These are phyloP conservation scores for Zenarchopterus dispar DNA, from an alignment of 2,797 vertebrate genomes.

Conservation along the genomic window DNA sequence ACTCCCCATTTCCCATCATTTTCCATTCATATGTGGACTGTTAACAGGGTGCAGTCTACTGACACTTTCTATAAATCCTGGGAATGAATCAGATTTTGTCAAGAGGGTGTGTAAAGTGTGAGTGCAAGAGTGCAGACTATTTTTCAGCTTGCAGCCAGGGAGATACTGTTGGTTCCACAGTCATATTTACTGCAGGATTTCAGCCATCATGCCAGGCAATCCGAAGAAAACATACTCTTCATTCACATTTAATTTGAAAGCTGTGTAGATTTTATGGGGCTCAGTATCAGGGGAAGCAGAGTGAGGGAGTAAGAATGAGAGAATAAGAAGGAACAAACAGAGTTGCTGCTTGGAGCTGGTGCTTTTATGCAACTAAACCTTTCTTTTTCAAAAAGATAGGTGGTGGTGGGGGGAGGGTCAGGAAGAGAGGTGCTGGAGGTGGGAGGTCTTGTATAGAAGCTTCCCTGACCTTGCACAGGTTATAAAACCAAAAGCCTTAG, in stretches of 20 bases:
- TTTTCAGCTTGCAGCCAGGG: slow-evolving; percentile 59
- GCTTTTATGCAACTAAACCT: slow-evolving; percentile 76
- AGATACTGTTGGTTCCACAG: slow-evolving; percentile 73
- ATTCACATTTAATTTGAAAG: slow-evolving; percentile 81
- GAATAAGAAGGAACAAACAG: slow-evolving; percentile 66
- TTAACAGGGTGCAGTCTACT: slow-evolving; percentile 23
- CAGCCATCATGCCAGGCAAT: slow-evolving; percentile 70
- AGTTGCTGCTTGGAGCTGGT: slow-evolving; percentile 60
- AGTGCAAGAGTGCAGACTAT: slow-evolving; percentile 56
- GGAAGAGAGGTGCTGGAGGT: slow-evolving; percentile 39
- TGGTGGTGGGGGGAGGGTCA: slow-evolving; percentile 59
- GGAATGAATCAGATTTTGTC: slow-evolving; percentile 58
- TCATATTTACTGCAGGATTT: slow-evolving; percentile 72
- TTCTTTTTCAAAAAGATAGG: slow-evolving; percentile 46
- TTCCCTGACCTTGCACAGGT: slow-evolving; percentile 45
- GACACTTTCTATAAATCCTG: slow-evolving; percentile 46
- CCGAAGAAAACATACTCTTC: slow-evolving; percentile 75
- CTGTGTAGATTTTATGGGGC: slow-evolving; percentile 76
- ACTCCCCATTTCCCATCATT: slow-evolving; percentile 33
- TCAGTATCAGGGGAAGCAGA: slow-evolving; percentile 55
- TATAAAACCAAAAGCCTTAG: slow-evolving; percentile 42
- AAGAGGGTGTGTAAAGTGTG: slow-evolving; percentile 60
- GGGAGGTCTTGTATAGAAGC: slow-evolving; percentile 42
- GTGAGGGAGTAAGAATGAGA: slow-evolving; percentile 46
- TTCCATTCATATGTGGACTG: slow-evolving; percentile 31